A percentile compares a stretch with the other conserved stretches of the same genome.
Evolutionary conservation across 1,140 invertebrate species (phyloP).

Genomic region (Drosophila varians): DNA sequence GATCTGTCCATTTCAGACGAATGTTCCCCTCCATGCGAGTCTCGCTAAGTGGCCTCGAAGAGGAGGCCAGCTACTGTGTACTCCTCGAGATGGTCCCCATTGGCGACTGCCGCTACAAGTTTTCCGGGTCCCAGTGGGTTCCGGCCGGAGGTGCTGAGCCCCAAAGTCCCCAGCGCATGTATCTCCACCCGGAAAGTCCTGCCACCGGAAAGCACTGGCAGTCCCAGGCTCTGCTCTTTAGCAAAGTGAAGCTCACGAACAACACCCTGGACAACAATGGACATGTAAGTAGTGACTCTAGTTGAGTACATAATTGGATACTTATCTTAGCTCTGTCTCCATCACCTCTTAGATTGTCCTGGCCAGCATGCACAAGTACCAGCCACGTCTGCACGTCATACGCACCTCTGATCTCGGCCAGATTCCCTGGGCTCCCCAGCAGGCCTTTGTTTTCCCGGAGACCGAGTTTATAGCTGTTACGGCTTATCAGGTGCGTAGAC

Average conservation of each 20-base stretch:
- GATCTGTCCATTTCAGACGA: slow-evolving; percentile 86
- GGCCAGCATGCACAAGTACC: slow-evolving; percentile 96
- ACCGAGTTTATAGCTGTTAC: slow-evolving; percentile 96
- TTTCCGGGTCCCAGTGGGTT: slow-evolving; percentile 90
- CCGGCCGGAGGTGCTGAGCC: slow-evolving; percentile 93
- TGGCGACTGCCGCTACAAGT: slow-evolving; percentile 88
- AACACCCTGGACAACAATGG: slow-evolving; percentile 92
- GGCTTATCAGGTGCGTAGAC: slow-evolving; percentile 90
- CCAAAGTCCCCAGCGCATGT: slow-evolving; percentile 89
- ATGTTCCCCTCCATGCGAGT: slow-evolving; percentile 93
- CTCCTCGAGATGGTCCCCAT: slow-evolving; percentile 91
- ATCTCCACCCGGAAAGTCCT: slow-evolving; percentile 94
- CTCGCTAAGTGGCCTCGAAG: slow-evolving; percentile 89
- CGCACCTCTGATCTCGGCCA: slow-evolving; percentile 88
- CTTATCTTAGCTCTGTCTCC: neutral
- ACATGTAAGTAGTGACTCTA: slow-evolving; percentile 87
- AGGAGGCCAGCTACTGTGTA: slow-evolving; percentile 91
- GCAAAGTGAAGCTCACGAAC: slow-evolving; percentile 95
- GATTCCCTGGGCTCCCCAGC: slow-evolving; percentile 87
- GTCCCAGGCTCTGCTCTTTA: slow-evolving; percentile 91
- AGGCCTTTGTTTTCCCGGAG: slow-evolving; percentile 90
- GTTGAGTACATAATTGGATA: neutral
- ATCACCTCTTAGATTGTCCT: slow-evolving; percentile 89
- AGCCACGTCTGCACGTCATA: slow-evolving; percentile 92
- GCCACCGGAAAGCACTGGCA: slow-evolving; percentile 93